Evolutionary conservation across 64 coral and sea anemone species (phyloP).

Genomic region (Actinia tenebrosa): DNA sequence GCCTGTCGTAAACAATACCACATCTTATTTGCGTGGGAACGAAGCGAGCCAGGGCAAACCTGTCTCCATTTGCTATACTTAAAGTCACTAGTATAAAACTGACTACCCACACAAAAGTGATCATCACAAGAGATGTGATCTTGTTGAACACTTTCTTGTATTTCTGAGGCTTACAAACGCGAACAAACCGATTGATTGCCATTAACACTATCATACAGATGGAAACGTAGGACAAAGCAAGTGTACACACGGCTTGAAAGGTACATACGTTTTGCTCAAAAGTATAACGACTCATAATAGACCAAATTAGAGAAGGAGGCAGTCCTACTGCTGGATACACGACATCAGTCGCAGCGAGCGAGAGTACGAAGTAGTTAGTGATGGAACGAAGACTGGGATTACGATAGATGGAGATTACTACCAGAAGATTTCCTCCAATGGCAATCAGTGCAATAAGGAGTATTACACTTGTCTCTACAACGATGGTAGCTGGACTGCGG

Average conservation of each 20-base stretch:
- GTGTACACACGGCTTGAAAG: background rate
- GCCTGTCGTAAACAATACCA: background rate
- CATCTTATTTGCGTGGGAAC: background rate
- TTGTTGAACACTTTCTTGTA: background rate
- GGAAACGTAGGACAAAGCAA: background rate
- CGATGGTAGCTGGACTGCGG: background rate
- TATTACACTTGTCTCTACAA: constrained; percentile 21
- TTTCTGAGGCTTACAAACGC: background rate
- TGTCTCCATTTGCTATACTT: background rate
- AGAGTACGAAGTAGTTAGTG: constrained; percentile 45
- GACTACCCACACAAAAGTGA: background rate
- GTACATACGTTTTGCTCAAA: background rate
- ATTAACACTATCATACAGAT: background rate
- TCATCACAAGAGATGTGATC: background rate
- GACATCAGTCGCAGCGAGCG: constrained; percentile 15
- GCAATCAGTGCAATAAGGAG: constrained; percentile 20
- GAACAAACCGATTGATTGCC: background rate
- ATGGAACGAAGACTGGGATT: constrained; percentile 29
- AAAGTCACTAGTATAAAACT: background rate
- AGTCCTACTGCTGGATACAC: background rate
- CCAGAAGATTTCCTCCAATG: constrained; percentile 35
- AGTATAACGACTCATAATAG: background rate
- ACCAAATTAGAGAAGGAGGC: background rate
- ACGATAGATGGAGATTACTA: constrained; percentile 27
- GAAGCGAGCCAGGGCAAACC: background rate